phyloP scores from a whole-genome alignment of 1,140 invertebrate species.

The Mizuhopecten yessoensis region DNA sequence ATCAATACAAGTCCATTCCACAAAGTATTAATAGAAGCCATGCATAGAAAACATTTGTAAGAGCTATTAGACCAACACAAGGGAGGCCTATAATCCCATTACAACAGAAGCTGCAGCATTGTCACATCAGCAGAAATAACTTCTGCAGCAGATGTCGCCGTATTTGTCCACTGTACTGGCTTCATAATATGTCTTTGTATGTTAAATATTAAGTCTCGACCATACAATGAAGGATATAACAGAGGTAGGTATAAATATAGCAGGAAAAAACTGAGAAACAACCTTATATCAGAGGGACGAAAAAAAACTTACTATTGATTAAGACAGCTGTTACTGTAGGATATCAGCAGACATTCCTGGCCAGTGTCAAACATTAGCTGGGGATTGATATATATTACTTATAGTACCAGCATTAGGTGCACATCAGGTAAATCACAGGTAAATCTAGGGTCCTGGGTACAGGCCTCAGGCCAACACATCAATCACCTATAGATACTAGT shows the following conservation, averaged over 20 bases:
- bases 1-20: background rate
- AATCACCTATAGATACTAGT: background rate
- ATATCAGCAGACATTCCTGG: slow-evolving; percentile 19
- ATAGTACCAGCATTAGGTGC: slow-evolving; percentile 30
- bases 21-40: background rate
- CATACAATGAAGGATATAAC: background rate
- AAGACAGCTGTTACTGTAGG: slow-evolving; percentile 16
- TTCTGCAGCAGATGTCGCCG: background rate
- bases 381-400: slow-evolving; percentile 9
- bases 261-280: background rate
- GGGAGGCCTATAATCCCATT: background rate
- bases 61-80: background rate
- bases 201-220: background rate
- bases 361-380: background rate
- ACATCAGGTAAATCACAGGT: slow-evolving; percentile 16
- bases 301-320: slow-evolving; percentile 3
- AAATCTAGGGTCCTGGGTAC: background rate
- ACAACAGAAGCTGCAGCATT: background rate
- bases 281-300: background rate
- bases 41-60: background rate
- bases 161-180: background rate
- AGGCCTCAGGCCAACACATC: slow-evolving; percentile 16
- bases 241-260: background rate
- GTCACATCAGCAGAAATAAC: background rate
- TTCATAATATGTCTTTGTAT: background rate